Percentiles rank a stretch among this genome's conserved stretches.
Evolutionary conservation across 2,797 vertebrate species (phyloP).

Genomic region (Macropodus opercularis): DNA sequence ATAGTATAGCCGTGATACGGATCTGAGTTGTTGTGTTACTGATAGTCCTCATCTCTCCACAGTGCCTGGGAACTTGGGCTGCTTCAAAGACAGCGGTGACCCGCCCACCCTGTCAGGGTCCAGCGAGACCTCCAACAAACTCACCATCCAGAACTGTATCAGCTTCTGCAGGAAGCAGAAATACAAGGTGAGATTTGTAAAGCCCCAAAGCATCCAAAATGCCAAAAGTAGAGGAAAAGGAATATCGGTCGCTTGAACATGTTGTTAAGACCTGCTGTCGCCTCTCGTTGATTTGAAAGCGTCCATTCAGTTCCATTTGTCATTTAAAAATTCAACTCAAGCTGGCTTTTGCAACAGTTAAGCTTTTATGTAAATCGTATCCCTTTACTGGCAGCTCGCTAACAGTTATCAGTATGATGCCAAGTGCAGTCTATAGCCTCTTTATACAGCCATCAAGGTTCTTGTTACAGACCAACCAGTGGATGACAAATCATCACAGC

Average conservation of each 20-base stretch:
- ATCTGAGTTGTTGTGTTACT: constrained; percentile 2
- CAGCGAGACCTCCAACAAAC: constrained; percentile 93
- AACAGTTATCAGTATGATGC: constrained; percentile 31
- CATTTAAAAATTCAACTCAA: constrained; percentile 20
- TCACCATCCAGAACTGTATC: constrained; percentile 96
- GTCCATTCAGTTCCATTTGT: constrained; percentile 1
- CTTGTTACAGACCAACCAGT: constrained; percentile 44
- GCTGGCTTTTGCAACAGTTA: not conserved
- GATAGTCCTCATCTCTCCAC: constrained; percentile 33
- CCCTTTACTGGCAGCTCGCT: constrained; percentile 39
- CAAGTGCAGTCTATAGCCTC: constrained; percentile 26
- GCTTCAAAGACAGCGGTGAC: constrained; percentile 94
- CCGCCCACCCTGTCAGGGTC: constrained; percentile 91
- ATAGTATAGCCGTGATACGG: not conserved
- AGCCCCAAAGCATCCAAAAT: not conserved
- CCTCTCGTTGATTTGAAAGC: not conserved
- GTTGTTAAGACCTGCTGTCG: constrained; percentile 1
- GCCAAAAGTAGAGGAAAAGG: not conserved
- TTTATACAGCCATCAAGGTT: constrained; percentile 50
- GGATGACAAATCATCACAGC: constrained; percentile 56
- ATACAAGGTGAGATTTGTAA: constrained; percentile 88
- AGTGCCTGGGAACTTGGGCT: constrained; percentile 98
- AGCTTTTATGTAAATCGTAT: constrained; percentile 45
- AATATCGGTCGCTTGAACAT: too few species aligned
- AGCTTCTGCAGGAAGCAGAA: constrained; percentile 92